Conservation (phyloP, 2,113 vertebrate genomes). For the Triplophysa tibetana region DNA sequence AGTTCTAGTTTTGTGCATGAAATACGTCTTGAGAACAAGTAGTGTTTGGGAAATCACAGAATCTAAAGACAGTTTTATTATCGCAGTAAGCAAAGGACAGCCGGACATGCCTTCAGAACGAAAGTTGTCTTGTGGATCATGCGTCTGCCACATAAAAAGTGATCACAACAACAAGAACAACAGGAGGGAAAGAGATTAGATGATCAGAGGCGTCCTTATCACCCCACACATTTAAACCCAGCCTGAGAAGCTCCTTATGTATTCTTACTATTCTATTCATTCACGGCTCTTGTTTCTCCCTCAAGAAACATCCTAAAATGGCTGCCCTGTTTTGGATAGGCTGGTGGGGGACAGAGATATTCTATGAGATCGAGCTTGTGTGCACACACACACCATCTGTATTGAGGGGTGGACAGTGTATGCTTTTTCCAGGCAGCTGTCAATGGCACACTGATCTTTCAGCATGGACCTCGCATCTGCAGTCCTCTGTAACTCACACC, state of each 20-base stretch:
- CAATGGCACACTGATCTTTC: constrained; percentile 57
- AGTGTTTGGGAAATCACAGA: background rate
- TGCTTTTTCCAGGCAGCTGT: constrained; percentile 58
- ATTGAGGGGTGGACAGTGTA: constrained; percentile 45
- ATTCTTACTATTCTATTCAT: constrained; percentile 29
- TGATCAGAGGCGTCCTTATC: constrained; percentile 4
- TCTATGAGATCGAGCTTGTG: constrained; percentile 40
- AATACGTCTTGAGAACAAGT: background rate
- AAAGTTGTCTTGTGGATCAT: constrained; percentile 28
- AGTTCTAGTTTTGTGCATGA: background rate
- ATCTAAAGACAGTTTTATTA: too few relatives aligned
- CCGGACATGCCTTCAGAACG: background rate
- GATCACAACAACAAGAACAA: constrained; percentile 28
- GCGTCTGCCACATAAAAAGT: constrained; percentile 32
- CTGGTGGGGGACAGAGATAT: constrained; percentile 39
- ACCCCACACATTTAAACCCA: constrained; percentile 14
- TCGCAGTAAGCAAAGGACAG: too few relatives aligned
- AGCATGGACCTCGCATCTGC: constrained; percentile 57
- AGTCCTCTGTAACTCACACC: constrained; percentile 55
- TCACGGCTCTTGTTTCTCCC: constrained; percentile 21
- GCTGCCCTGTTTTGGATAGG: constrained; percentile 41
- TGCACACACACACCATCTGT: constrained; percentile 40
- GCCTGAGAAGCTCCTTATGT: constrained; percentile 8
- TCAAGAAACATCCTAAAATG: constrained; percentile 36
- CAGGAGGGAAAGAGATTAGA: constrained; percentile 28